Base-by-base conservation (phyloP, 2,113 vertebrate genomes). In the Hylia prasina region DNA sequence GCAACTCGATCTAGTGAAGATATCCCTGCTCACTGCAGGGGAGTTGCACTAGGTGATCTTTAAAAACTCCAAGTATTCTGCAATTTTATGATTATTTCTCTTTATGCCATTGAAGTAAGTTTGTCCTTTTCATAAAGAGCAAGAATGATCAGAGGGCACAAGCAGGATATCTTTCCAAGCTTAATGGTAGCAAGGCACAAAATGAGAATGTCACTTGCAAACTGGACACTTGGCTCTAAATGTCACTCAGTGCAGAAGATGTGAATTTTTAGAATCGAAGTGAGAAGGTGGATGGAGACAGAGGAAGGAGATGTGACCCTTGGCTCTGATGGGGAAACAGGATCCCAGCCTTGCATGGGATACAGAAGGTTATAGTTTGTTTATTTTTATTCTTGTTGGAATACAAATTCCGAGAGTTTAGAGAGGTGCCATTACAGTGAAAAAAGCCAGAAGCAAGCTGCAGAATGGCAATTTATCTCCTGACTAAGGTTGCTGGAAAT, bases 341-440 rank as follows among this genome's bases (percentile, higher is more conserved):
- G 93, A 96, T 94, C 91, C 57, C 33, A 72, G 73, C 57, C 83
- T 87, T 75, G 57, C 2, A 0, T 37, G 88, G 73, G 81, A 75
- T 94, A 66, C 57, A 54, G 93, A 94, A 94, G 94, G 94, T 94
- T 94, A 68, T 75, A 61, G 93, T 94, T 94, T 95, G 85, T 93
- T 97, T 96, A 94, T 96, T 97, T 96, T 94, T 96, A 61, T 90
- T 95, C 81, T 89, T 40, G 69, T 92, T 95, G 85, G 70, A 87
- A 69, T 91, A 72, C 75, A 94, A 94, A 93, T 85, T 82, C 35
- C 30, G 42, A 87, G 44, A 78, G 47, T 95, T 95, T 84, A 84
- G 71, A 77, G 63, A 82, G 89, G 17, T 76, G 53, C 42, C 18
- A 7, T 82, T 89, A 37, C 39, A 21, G 47, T 87, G 44, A 79